Evolutionary conservation across 2,113 vertebrate species (phyloP).

Genomic region (Coptodon rendalli): DNA sequence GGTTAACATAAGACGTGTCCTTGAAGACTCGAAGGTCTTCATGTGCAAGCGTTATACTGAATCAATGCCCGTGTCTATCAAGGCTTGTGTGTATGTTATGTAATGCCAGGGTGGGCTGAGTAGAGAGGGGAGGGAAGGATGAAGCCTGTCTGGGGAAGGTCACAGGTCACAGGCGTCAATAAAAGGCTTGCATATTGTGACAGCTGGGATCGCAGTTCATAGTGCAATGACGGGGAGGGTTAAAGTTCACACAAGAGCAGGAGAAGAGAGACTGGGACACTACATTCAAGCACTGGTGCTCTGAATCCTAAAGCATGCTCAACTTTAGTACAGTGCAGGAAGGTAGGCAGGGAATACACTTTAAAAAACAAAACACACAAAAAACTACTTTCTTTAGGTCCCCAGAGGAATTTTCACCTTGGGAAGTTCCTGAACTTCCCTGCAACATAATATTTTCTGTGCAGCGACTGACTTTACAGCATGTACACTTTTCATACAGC

Average conservation of each 20-base stretch:
- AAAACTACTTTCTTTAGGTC: not conserved
- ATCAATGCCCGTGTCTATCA: not conserved
- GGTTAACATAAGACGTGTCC: not conserved
- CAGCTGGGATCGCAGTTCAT: conserved; percentile 18
- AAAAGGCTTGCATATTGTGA: not conserved
- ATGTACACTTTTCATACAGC: not conserved
- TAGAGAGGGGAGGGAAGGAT: not conserved
- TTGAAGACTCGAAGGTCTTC: not conserved
- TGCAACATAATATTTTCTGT: conserved; percentile 5
- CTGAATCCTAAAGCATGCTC: conserved; percentile 47
- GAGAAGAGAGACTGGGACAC: not conserved
- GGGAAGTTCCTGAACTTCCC: not conserved
- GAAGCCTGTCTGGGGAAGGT: not conserved
- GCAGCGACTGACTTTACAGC: not conserved
- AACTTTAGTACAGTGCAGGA: conserved; percentile 1
- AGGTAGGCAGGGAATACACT: conserved; percentile 1
- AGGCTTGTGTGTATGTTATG: not conserved
- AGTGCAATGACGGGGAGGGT: conserved; percentile 24
- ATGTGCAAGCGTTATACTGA: not conserved
- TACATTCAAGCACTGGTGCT: conserved; percentile 36
- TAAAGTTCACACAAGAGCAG: conserved; percentile 21
- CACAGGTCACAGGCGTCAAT: conserved; percentile 12
- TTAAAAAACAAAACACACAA: not conserved
- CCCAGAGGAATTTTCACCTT: not conserved
- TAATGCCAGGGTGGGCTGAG: not conserved